A percentile compares a stretch with the other conserved stretches of the same genome.
Evolutionary conservation across 2,888 invertebrate species (phyloP).

Genomic region (Harpagoxenus sublaevis): DNA sequence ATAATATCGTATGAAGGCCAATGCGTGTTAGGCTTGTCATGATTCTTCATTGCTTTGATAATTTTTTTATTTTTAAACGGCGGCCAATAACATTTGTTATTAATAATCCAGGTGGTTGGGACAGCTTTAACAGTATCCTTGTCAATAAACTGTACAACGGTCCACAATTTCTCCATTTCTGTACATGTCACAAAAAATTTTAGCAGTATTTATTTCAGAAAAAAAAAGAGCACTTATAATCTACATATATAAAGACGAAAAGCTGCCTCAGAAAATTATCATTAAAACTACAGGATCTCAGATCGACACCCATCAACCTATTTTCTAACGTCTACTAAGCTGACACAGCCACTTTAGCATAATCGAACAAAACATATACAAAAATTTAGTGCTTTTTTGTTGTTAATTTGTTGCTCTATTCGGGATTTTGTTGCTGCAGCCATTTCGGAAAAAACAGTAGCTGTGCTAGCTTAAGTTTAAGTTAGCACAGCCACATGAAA

Average conservation of each 20-base stretch:
- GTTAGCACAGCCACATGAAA: too few species aligned
- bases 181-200: background rate
- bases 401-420: too few species aligned
- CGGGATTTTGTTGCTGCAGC: too few species aligned
- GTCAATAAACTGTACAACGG: background rate
- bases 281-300: background rate
- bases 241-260: background rate
- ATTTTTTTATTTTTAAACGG: background rate
- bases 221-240: background rate
- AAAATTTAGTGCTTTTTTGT: too few species aligned
- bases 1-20: constrained; percentile 7
- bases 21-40: background rate
- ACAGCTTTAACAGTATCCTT: constrained; percentile 11
- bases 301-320: too few species aligned
- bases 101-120: background rate
- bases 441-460: too few species aligned
- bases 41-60: background rate
- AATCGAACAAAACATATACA: too few species aligned
- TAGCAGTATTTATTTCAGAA: constrained; percentile 3
- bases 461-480: too few species aligned
- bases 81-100: constrained; percentile 24
- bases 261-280: background rate
- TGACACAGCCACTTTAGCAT: too few species aligned
- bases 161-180: constrained; percentile 22
- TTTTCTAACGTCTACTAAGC: too few species aligned